Conservation (phyloP, 2,888 invertebrate species). For the Mycogona germanica region DNA sequence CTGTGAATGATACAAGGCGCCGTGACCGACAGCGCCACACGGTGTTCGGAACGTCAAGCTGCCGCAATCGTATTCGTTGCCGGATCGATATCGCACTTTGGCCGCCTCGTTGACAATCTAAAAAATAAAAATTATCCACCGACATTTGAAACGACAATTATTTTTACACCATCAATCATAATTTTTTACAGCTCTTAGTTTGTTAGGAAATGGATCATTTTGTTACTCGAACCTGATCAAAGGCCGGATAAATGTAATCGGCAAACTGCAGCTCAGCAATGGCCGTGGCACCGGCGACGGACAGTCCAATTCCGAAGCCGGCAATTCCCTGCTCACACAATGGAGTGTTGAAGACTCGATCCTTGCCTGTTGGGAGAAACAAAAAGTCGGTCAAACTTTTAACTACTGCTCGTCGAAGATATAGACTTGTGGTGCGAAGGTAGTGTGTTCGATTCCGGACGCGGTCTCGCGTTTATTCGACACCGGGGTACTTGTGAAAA, state of each 20-base stretch:
- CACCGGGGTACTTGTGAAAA: no score
- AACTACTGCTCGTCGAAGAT: no score
- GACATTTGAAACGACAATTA: no score
- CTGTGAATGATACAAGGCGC: constrained; percentile 95
- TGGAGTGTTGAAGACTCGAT: constrained; percentile 94
- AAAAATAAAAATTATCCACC: no score
- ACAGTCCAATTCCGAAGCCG: constrained; percentile 91
- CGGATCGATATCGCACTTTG: constrained; percentile 87
- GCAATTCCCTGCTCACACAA: constrained; percentile 94
- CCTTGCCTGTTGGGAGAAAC: constrained; percentile 40
- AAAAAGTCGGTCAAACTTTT: background rate
- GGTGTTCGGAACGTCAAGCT: constrained; percentile 82
- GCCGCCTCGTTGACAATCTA: constrained; percentile 64
- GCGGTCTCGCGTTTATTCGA: no score
- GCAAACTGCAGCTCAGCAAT: constrained; percentile 99
- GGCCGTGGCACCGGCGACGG: constrained; percentile 80
- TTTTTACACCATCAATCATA: no score
- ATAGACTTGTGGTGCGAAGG: no score
- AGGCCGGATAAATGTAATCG: constrained; percentile 97
- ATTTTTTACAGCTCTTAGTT: no score
- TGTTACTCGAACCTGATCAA: constrained; percentile 85
- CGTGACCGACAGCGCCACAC: constrained; percentile 97
- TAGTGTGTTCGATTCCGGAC: no score
- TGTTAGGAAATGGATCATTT: no score
- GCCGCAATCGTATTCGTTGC: constrained; percentile 78